These are phyloP conservation scores for Urocynchramus pylzowi DNA, from an alignment of 2,113 vertebrate species.

Conservation along the genomic window DNA sequence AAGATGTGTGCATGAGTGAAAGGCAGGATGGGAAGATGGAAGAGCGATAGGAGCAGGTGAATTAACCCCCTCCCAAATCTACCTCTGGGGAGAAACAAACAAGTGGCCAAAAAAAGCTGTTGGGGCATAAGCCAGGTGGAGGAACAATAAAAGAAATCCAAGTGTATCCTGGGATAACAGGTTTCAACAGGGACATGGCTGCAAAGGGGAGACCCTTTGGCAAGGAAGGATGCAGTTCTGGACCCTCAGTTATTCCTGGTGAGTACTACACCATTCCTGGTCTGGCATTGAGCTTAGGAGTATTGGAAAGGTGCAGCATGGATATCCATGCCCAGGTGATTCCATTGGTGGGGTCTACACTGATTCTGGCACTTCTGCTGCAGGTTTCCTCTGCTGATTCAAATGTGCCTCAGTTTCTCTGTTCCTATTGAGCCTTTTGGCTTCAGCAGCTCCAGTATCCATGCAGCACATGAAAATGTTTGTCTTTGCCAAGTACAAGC, in stretches of 20 bases:
- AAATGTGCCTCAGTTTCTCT: not conserved
- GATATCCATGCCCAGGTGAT: not conserved
- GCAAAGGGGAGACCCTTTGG: not conserved
- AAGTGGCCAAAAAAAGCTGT: not conserved
- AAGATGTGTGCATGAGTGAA: not conserved
- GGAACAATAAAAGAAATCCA: not conserved
- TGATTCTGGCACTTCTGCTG: not conserved
- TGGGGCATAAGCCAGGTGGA: not conserved
- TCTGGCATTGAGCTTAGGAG: not conserved
- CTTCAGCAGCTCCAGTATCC: not conserved
- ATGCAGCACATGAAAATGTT: not conserved
- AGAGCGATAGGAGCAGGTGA: not conserved
- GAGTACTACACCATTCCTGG: not conserved
- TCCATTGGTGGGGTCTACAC: fast-evolving
- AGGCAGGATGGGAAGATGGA: not conserved
- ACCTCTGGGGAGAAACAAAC: not conserved
- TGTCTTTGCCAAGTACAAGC: not conserved
- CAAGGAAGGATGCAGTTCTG: not conserved
- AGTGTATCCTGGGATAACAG: not conserved
- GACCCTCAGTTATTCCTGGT: not conserved
- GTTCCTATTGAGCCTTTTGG: not conserved
- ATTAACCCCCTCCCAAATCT: not conserved
- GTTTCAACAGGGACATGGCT: not conserved
- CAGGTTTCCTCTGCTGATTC: not conserved
- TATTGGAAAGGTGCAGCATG: not conserved